A percentile compares a stretch with the other conserved stretches of the same genome.
These are phyloP conservation scores for Casuarius casuarius DNA, from an alignment of 2,113 vertebrate genomes.

Conservation along the genomic window DNA sequence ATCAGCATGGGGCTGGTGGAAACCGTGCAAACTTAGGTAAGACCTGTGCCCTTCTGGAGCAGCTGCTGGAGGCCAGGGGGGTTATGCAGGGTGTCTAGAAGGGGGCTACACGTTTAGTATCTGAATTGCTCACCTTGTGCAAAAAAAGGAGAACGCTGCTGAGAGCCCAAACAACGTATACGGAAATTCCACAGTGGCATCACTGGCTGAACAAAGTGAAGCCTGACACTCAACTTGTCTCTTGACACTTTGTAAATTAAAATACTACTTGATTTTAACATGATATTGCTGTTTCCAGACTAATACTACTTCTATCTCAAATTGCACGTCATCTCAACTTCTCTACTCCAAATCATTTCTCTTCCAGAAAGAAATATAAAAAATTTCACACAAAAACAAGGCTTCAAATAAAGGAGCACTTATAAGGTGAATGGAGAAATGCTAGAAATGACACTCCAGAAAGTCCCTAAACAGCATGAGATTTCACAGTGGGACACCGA, in stretches of 20 bases:
- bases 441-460: not conserved
- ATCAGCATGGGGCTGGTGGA: not conserved
- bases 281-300: not conserved
- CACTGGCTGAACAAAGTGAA: not conserved
- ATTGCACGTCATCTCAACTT: not conserved
- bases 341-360: not conserved
- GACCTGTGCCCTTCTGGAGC: not conserved
- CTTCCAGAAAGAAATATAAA: not conserved
- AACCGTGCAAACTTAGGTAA: not conserved
- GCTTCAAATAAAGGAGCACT: not conserved
- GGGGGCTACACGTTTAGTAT: not conserved
- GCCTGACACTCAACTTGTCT: not conserved
- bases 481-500: not conserved
- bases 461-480: not conserved
- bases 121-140: fast-evolving
- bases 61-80: not conserved
- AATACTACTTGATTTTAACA: not conserved
- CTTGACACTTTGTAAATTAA: not conserved
- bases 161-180: not conserved
- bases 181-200: not conserved
- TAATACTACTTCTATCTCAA: not conserved
- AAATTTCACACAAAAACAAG: not conserved
- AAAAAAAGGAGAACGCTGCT: not conserved
- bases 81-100: not conserved
- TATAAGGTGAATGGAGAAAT: not conserved